Base-by-base conservation (phyloP, 2,888 invertebrate genomes). In the Dione vanillae region DNA sequence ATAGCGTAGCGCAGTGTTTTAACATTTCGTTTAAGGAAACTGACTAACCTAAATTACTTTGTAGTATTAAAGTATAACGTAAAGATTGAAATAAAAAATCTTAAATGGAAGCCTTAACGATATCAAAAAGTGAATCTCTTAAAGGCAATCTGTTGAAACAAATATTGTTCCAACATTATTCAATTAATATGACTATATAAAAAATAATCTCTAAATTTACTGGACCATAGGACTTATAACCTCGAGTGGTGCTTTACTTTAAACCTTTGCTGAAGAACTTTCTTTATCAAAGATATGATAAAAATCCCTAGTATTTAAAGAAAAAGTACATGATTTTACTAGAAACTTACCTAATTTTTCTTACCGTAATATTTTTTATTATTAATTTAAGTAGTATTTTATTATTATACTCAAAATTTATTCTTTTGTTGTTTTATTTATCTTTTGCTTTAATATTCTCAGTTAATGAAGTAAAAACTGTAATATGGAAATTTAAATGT, bases 191-290 rank as follows among this genome's bases (percentile, higher is more conserved):
- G 27, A 1, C 11, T 47, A 14, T 61, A 10, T 20, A 51, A 20
- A 27, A 9, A 14, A 20, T 10, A 37, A 16, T 54, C 10, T 37
- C 5, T 11, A 54, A n/a, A 49, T 67, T 49, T 8, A 49, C 37
- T 67, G 56, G 67, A 67, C 0, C n/a, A 19, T 40, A 1, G 47
- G 27, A 20, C n/a, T 67, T 49, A 58, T 58, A 40, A 27, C 27
- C 58, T 49, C 58, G n/a, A 67, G 56, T 67, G 49, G 58, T 59
- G 58, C 41, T 61, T 67, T 61, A 67, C 47, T 61, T 67, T 59
- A 61, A 67, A 67, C 51, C 67, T 67, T 67, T 52, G 51, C 41
- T 66, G 41, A 41, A 67, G 20, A 52, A 67, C 67, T 67, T 67
- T 61, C 51, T 41, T 61, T 51, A 51, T 10, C 43, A 41, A 43